A percentile compares a stretch with the other conserved stretches of the same genome.
phyloP scores from a whole-genome alignment of 1,140 invertebrate species.

The Pseudobourletiella spinata region DNA sequence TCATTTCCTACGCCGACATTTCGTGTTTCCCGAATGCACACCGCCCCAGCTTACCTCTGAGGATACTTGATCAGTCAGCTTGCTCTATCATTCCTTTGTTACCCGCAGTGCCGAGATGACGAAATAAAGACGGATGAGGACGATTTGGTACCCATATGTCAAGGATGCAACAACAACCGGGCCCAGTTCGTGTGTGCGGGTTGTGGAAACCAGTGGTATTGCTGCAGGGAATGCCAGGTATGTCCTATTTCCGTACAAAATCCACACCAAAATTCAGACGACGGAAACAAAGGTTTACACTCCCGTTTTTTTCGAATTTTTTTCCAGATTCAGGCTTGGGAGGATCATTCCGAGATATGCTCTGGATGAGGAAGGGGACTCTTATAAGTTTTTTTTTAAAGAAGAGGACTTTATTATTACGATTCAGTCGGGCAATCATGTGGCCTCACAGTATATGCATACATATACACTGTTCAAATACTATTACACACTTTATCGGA shows the following conservation, averaged over 20 bases:
- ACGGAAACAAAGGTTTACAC: background rate
- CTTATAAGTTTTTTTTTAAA: too few species aligned
- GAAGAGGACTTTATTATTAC: too few species aligned
- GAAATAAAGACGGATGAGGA: slow-evolving; percentile 19
- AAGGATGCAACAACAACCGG: slow-evolving; percentile 64
- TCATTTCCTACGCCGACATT: too few species aligned
- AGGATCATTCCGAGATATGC: slow-evolving; percentile 73
- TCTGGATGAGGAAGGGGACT: slow-evolving; percentile 49
- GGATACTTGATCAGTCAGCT: too few species aligned
- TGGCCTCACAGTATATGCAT: too few species aligned
- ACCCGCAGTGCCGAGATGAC: slow-evolving; percentile 15
- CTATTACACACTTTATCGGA: too few species aligned
- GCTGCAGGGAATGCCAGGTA: slow-evolving; percentile 79
- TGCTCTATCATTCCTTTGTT: background rate
- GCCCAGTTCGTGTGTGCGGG: slow-evolving; percentile 77
- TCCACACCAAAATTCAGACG: background rate
- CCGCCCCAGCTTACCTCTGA: too few species aligned
- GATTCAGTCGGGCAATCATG: too few species aligned
- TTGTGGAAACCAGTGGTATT: slow-evolving; percentile 83
- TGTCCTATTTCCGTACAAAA: too few species aligned
- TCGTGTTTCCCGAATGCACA: too few species aligned
- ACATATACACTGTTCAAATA: too few species aligned
- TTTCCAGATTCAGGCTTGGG: slow-evolving; percentile 64
- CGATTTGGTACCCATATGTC: slow-evolving; percentile 54
- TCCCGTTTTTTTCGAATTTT: background rate